Conservation (phyloP, 1,140 invertebrate genomes). For the Ericerus pela region DNA sequence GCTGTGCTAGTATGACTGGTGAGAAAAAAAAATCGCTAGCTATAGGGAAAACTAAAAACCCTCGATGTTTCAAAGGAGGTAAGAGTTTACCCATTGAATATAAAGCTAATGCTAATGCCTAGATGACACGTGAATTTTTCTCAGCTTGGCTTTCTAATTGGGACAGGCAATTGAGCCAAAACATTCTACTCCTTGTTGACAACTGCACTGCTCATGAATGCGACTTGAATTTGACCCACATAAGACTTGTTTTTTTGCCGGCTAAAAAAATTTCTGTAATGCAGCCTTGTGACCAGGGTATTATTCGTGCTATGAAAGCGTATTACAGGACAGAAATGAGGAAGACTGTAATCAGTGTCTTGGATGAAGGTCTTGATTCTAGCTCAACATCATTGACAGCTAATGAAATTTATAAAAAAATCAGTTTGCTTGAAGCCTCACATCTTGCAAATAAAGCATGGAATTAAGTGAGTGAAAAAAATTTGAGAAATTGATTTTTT, state of each 20-base stretch:
- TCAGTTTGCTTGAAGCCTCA: not conserved
- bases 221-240: conserved; percentile 21
- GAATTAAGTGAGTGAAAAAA: not conserved
- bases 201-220: conserved; percentile 29
- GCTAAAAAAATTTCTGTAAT: conserved; percentile 30
- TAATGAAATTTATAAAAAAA: conserved; percentile 3
- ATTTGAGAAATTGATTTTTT: not conserved
- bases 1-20: conserved; percentile 26
- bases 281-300: conserved; percentile 32
- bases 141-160: not conserved
- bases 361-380: not conserved
- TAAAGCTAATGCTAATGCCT: conserved; percentile 6
- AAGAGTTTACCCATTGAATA: conserved; percentile 14
- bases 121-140: conserved; percentile 15
- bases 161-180: not conserved
- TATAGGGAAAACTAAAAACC: conserved; percentile 15
- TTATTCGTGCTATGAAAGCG: conserved; percentile 25
- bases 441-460: not conserved
- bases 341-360: not conserved
- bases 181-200: conserved; percentile 28
- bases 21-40: conserved; percentile 37
- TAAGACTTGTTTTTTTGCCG: conserved; percentile 30
- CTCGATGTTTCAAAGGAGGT: conserved; percentile 14
- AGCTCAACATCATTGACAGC: not conserved
- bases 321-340: not conserved